Evolutionary conservation across 2,888 invertebrate species (phyloP).

Genomic region (Thymelicus lineola): DNA sequence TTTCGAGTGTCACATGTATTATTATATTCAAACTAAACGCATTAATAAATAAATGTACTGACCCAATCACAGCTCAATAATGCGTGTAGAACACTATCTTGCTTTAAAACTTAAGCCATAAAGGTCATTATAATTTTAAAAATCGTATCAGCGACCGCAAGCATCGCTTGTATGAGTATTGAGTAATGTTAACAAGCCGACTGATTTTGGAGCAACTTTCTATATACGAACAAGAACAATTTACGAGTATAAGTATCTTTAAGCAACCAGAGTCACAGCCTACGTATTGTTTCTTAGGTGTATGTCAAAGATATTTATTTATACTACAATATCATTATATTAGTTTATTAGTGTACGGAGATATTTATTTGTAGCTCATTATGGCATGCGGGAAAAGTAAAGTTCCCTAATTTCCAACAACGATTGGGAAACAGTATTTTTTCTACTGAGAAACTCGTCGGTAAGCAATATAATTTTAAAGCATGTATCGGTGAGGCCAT

Average conservation of each 20-base stretch:
- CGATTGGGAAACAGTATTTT: too few relatives aligned
- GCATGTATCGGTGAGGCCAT: too few relatives aligned
- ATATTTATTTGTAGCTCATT: background rate
- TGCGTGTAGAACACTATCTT: background rate
- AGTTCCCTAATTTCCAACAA: too few relatives aligned
- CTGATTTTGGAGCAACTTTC: slow-evolving; percentile 80
- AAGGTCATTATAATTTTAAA: slow-evolving; percentile 12
- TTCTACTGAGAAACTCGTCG: too few relatives aligned
- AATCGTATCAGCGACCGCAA: slow-evolving; percentile 23
- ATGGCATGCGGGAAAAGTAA: too few relatives aligned
- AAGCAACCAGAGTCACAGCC: slow-evolving; percentile 11
- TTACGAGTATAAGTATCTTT: slow-evolving; percentile 49
- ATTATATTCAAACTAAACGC: slow-evolving; percentile 32
- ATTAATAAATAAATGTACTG: slow-evolving; percentile 22
- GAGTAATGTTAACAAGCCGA: slow-evolving; percentile 72
- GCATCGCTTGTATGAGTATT: slow-evolving; percentile 48
- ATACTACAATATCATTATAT: too few relatives aligned
- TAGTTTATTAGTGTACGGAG: too few relatives aligned
- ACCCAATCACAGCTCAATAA: slow-evolving; percentile 24
- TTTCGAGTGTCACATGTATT: slow-evolving; percentile 12
- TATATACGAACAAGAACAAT: slow-evolving; percentile 70
- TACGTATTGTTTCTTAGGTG: background rate
- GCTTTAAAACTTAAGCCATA: slow-evolving; percentile 1
- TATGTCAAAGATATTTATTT: too few relatives aligned
- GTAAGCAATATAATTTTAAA: too few relatives aligned